Evolutionary conservation across 2,797 vertebrate genomes (phyloP).

Genomic region (Sebastes melanostomus): DNA sequence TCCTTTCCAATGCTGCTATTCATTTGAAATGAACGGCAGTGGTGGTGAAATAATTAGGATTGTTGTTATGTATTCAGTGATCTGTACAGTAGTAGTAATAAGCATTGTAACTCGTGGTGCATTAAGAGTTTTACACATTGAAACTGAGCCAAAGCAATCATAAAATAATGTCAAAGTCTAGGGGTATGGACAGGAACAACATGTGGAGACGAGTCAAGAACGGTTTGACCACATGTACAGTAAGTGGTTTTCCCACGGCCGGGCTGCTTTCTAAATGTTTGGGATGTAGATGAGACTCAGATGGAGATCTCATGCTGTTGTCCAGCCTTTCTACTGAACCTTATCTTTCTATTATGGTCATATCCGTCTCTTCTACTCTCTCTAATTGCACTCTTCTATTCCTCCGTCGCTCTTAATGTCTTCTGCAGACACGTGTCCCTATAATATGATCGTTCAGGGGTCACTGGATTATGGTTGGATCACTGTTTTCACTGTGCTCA

Average conservation of each 20-base stretch:
- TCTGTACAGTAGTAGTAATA: neutral
- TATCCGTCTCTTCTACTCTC: neutral
- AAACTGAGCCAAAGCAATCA: neutral
- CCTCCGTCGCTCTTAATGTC: neutral
- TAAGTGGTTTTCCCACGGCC: constrained; percentile 3
- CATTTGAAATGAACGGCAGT: neutral
- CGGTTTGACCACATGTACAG: neutral
- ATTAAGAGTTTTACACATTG: neutral
- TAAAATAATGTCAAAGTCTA: neutral
- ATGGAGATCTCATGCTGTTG: neutral
- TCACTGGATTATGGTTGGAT: neutral
- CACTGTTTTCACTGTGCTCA: neutral
- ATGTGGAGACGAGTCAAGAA: neutral
- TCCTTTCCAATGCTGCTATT: neutral
- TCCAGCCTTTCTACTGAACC: neutral
- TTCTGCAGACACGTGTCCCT: neutral
- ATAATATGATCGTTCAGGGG: neutral
- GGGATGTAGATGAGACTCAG: neutral
- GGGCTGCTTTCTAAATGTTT: neutral
- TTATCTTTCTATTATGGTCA: neutral
- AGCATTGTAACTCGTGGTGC: neutral
- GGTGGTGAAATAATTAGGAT: neutral
- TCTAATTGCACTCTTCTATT: neutral
- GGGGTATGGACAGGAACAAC: neutral
- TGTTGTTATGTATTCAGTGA: neutral